Conservation (phyloP, 1,140 invertebrate species). For the Choristoneura fumiferana region DNA sequence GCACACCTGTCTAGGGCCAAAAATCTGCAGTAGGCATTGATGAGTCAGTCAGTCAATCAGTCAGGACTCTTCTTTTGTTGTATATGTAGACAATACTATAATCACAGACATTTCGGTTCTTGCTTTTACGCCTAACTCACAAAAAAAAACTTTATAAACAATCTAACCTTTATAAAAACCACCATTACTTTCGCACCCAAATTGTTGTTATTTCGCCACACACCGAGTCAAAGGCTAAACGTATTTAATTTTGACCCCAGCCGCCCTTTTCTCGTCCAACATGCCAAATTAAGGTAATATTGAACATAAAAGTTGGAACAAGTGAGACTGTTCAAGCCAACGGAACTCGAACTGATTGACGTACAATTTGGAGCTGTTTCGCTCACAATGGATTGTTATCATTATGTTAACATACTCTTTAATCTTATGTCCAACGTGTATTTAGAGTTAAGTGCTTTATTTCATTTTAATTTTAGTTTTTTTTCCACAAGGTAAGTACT, state of each 20-base stretch:
- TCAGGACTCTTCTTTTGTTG: too few relatives aligned
- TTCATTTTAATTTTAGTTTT: not conserved
- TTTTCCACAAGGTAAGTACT: too few relatives aligned
- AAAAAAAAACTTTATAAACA: too few relatives aligned
- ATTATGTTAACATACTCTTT: slow-evolving; percentile 54
- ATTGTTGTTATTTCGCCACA: slow-evolving; percentile 20
- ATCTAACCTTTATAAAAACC: too few relatives aligned
- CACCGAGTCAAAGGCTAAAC: slow-evolving; percentile 35
- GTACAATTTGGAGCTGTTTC: slow-evolving; percentile 52
- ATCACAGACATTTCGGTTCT: too few relatives aligned
- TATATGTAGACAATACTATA: too few relatives aligned
- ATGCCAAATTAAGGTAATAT: slow-evolving; percentile 72
- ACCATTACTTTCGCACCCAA: too few relatives aligned
- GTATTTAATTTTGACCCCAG: slow-evolving; percentile 35
- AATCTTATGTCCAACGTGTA: slow-evolving; percentile 16
- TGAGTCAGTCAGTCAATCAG: too few relatives aligned
- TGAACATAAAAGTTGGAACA: slow-evolving; percentile 42
- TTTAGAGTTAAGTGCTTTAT: slow-evolving; percentile 11
- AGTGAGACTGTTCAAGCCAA: slow-evolving; percentile 38
- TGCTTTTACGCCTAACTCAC: too few relatives aligned
- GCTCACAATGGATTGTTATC: slow-evolving; percentile 60
- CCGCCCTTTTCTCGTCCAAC: slow-evolving; percentile 53
- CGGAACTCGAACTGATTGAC: slow-evolving; percentile 58
- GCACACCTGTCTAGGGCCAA: too few relatives aligned
- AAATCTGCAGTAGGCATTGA: too few relatives aligned